Base-by-base conservation (phyloP, 2,113 vertebrate species). In the Oophaga pumilio region DNA sequence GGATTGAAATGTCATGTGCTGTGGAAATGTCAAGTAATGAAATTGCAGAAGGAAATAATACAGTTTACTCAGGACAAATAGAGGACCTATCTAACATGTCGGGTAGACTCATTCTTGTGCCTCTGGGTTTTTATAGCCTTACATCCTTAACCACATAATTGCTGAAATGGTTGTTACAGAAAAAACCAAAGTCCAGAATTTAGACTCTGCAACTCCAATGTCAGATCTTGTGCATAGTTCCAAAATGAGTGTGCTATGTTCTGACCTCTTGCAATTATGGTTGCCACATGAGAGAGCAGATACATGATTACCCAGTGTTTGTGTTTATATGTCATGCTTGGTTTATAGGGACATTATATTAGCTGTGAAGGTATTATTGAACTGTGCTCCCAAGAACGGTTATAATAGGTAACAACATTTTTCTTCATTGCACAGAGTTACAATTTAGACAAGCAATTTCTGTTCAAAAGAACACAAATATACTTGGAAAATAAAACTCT, bases 1-100 rank as follows among this genome's bases (percentile, higher is more conserved):
- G 20, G 76, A 86, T 79, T 68, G 85, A 86, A 86, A 86, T 86
- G 85, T 86, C 85, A 86, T 77, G 43, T 86, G 62, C 69, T 28
- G 76, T 68, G 62, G 85, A 86, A 86, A 86, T 86, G 85, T 69
- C 85, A 86, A 79, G 50, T 66, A 52, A 43, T 86, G 62, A 69
- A 86, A 86, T 33, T 79, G 85, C 76, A 86, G 79, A 24, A 57
- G 33, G 76, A 68, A 86, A 79, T 57, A 52, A 79, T 86, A 57
- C 8, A 26, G 85, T 86, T 56, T 86, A 50, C 62, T 22, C n/a
- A 69, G 49, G 57, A 69, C 74, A 86, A 79, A 79, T 52, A 69
- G 28, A 15, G 50, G 76, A 69, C 60, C 74, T 56, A 52, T 69
- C 43, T 86, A 50, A 26, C 17, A 77, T 76, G 56, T 50, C 6